Evolutionary conservation across 2,797 vertebrate genomes (phyloP).

Genomic region (Xenentodon cancila): DNA sequence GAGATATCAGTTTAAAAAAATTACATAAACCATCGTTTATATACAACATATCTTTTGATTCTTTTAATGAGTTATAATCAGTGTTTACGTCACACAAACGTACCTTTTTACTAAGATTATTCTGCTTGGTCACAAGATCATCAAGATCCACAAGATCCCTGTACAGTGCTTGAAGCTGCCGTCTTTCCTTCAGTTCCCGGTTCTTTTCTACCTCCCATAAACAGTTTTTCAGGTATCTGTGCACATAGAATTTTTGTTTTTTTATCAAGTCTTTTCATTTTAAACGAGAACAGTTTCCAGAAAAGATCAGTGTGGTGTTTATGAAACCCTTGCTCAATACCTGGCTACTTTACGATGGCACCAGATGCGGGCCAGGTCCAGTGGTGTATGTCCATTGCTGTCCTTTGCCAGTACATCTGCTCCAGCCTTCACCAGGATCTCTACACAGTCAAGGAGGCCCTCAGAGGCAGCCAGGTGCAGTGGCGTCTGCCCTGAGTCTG

Average conservation of each 20-base stretch:
- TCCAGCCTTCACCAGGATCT: conserved; percentile 62
- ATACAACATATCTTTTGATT: neutral
- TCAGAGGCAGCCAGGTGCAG: conserved; percentile 75
- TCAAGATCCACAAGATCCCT: conserved; percentile 54
- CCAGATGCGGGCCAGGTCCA: conserved; percentile 71
- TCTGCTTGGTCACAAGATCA: conserved; percentile 12
- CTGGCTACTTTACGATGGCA: conserved; percentile 62
- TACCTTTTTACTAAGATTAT: conserved; percentile 34
- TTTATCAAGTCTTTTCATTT: neutral
- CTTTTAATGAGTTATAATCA: neutral
- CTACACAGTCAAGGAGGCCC: conserved; percentile 66
- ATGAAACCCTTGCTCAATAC: conserved; percentile 33
- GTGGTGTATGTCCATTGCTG: conserved; percentile 61
- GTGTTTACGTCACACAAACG: neutral
- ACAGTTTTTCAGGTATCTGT: conserved; percentile 60
- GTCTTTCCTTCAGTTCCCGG: conserved; percentile 54
- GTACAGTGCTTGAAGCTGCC: conserved; percentile 35
- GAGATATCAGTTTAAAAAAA: neutral
- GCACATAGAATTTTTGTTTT: neutral
- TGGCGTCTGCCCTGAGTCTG: conserved; percentile 63
- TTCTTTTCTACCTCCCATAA: conserved; percentile 56
- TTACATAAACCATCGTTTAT: neutral
- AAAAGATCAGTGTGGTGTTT: neutral
- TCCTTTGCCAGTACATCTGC: conserved; percentile 67
- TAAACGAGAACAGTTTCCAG: neutral